A percentile compares a stretch with the other conserved stretches of the same genome.
phyloP scores from a whole-genome alignment of 1,140 invertebrate genomes.

The Brachionus rotundiformis region DNA sequence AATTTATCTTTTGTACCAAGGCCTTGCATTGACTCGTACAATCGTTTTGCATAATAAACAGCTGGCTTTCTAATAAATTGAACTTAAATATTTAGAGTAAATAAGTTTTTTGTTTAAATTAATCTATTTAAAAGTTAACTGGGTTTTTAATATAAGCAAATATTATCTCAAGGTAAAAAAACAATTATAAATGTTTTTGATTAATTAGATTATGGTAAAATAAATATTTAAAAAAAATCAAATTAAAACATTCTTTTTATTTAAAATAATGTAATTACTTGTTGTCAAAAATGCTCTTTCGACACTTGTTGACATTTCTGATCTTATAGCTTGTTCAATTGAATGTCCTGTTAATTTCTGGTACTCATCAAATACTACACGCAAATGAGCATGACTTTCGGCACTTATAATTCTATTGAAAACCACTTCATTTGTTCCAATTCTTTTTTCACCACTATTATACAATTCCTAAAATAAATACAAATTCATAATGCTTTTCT shows the following conservation, averaged over 20 bases:
- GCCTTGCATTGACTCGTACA: constrained; percentile 45
- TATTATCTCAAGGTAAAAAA: constrained; percentile 1
- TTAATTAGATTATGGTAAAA: too few relatives aligned
- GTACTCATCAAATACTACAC: constrained; percentile 48
- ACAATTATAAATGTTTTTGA: too few relatives aligned
- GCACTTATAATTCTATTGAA: constrained; percentile 36
- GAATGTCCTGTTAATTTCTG: constrained; percentile 52
- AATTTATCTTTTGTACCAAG: constrained; percentile 38
- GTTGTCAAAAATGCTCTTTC: constrained; percentile 24
- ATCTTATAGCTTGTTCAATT: constrained; percentile 21
- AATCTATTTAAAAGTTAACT: background rate
- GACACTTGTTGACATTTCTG: constrained; percentile 35
- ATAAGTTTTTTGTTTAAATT: too few relatives aligned
- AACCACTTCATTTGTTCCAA: constrained; percentile 46
- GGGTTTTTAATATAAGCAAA: background rate
- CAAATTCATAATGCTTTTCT: background rate
- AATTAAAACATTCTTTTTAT: too few relatives aligned
- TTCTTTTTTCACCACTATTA: constrained; percentile 21
- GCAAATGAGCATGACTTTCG: constrained; percentile 9
- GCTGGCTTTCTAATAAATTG: background rate
- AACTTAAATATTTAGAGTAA: constrained; percentile 18
- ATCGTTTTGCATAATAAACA: constrained; percentile 34
- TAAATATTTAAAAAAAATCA: too few relatives aligned
- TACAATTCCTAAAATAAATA: constrained; percentile 24
- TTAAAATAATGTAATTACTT: background rate